Evolutionary conservation across 1,140 invertebrate species (phyloP).

Genomic region (Drosophila grimshawi): DNA sequence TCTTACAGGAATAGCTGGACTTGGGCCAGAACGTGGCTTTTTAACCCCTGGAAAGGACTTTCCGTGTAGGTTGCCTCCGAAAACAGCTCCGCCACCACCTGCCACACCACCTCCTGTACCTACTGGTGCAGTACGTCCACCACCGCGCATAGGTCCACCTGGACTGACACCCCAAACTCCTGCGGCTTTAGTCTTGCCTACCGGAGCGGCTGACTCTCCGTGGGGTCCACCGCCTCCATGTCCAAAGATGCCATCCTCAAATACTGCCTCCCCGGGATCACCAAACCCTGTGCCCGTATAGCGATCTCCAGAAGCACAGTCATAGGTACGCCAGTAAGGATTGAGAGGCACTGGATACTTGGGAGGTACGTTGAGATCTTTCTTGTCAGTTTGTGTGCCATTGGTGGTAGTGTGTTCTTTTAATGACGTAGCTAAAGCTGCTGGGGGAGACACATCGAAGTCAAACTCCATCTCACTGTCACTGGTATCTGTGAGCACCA

Average conservation of each 20-base stretch:
- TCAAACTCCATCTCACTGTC: slow-evolving; percentile 79
- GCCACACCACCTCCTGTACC: background rate
- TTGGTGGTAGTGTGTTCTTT: slow-evolving; percentile 25
- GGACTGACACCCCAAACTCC: slow-evolving; percentile 13
- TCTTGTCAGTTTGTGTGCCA: slow-evolving; percentile 51
- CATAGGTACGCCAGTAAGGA: slow-evolving; percentile 43
- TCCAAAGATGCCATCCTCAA: slow-evolving; percentile 62
- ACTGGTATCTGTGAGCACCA: slow-evolving; percentile 73
- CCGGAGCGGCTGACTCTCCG: slow-evolving; percentile 10
- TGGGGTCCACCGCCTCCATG: slow-evolving; percentile 52
- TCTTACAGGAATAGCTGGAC: slow-evolving; percentile 27
- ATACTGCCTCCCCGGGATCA: slow-evolving; percentile 29
- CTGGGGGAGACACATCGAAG: slow-evolving; percentile 72
- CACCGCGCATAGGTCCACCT: slow-evolving; percentile 33
- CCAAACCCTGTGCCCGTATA: slow-evolving; percentile 63
- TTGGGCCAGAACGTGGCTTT: background rate
- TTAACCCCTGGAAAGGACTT: slow-evolving; percentile 28
- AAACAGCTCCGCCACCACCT: background rate
- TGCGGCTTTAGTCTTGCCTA: background rate
- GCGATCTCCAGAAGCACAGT: slow-evolving; percentile 61
- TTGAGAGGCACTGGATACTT: slow-evolving; percentile 28
- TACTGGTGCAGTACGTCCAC: background rate
- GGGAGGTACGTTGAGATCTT: slow-evolving; percentile 8
- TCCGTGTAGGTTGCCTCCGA: background rate
- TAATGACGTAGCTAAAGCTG: slow-evolving; percentile 31